Evolutionary conservation across 2,888 invertebrate species (phyloP).

Genomic region (Plebejus argus): DNA sequence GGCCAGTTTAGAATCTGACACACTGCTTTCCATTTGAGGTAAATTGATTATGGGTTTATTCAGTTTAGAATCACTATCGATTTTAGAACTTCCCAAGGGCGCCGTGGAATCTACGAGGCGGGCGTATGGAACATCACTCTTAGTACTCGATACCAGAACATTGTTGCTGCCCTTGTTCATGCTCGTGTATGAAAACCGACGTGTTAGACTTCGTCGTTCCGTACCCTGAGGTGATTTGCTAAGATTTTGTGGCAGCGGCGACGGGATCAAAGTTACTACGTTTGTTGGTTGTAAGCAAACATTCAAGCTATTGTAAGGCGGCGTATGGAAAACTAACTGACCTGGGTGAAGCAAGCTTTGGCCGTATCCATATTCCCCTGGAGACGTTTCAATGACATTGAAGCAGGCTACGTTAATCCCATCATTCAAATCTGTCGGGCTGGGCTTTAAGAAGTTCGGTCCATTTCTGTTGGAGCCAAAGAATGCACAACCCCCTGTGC

Average conservation of each 20-base stretch:
- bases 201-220: constrained; percentile 69
- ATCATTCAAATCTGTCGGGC: constrained; percentile 88
- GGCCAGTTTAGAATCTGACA: constrained; percentile 92
- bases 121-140: constrained; percentile 89
- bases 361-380: constrained; percentile 94
- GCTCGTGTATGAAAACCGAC: constrained; percentile 75
- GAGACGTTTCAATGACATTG: constrained; percentile 84
- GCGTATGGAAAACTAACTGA: constrained; percentile 93
- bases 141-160: constrained; percentile 68
- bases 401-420: constrained; percentile 91
- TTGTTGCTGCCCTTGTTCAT: constrained; percentile 73
- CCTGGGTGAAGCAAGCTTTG: constrained; percentile 95
- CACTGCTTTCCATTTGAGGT: constrained; percentile 88
- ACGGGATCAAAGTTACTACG: constrained; percentile 67
- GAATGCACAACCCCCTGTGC: constrained; percentile 96
- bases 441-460: constrained; percentile 92
- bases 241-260: constrained; percentile 66
- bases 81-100: constrained; percentile 78
- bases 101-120: constrained; percentile 86
- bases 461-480: constrained; percentile 97
- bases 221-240: constrained; percentile 68
- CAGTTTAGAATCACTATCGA: constrained; percentile 86
- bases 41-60: constrained; percentile 80
- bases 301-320: constrained; percentile 90
- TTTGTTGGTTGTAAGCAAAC: constrained; percentile 87